Conservation (phyloP, 2,797 vertebrate genomes). For the Megaceryle alcyon region DNA sequence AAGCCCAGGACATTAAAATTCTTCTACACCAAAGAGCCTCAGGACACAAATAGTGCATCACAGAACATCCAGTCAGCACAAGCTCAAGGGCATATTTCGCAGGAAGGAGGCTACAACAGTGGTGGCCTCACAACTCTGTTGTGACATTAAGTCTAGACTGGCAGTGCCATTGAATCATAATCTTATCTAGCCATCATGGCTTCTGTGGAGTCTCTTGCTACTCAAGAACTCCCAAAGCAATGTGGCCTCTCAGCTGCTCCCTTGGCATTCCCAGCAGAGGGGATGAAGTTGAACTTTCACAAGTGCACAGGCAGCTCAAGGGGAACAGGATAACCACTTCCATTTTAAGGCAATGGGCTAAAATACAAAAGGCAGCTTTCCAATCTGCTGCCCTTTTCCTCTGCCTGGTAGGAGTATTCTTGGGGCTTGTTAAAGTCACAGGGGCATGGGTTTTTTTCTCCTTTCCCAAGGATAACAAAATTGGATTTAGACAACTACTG, state of each 20-base stretch:
- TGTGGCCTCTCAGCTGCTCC: not conserved
- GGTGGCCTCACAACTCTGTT: fast-evolving
- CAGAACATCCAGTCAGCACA: fast-evolving
- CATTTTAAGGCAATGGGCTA: not conserved
- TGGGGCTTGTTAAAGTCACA: not conserved
- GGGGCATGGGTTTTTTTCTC: not conserved
- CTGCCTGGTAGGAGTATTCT: not conserved
- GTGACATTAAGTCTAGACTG: not conserved
- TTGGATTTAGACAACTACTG: not conserved
- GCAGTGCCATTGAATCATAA: not conserved
- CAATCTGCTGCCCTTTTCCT: not conserved
- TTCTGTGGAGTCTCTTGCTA: not conserved
- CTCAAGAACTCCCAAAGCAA: not conserved
- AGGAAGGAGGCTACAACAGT: not conserved
- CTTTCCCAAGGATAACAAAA: not conserved
- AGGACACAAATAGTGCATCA: not conserved
- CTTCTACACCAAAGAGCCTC: not conserved
- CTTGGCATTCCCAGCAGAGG: not conserved
- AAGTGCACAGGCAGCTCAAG: not conserved
- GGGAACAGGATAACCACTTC: not conserved
- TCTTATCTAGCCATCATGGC: not conserved
- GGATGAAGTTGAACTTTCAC: not conserved
- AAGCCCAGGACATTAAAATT: not conserved
- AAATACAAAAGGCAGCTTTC: not conserved
- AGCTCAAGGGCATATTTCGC: not conserved